Base-by-base conservation (phyloP, 2,797 vertebrate genomes). In the Zonotrichia albicollis region DNA sequence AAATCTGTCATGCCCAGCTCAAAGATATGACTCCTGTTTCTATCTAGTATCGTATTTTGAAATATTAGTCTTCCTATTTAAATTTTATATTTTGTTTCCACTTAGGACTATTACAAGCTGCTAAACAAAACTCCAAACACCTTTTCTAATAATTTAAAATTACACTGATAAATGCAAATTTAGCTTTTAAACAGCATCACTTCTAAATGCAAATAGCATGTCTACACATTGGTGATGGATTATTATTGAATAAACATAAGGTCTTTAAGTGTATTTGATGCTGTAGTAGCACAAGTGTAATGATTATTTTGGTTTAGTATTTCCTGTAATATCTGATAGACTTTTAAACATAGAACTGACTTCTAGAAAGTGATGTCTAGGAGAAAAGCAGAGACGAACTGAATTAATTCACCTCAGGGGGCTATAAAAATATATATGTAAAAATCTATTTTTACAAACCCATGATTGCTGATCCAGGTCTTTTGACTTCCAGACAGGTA, bases 161-260 rank as follows among this genome's bases (percentile, higher is more conserved):
- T 70, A 87, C 42, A 66, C 53, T 43, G 88, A 90, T 94, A 89
- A 89, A 86, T 94, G 84, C 92, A 96, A 80, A 96, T 95, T 84
- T 74, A 55, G 48, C 72, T 90, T 86, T 92, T 84, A 80, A 61
- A 67, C 66, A 73, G 42, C 48, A 50, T 80, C 67, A 62, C 66
- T 60, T n/a, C 82, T 87, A 93, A 93, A 92, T 91, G 79, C 84
- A 71, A 95, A 77, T 89, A 74, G 57, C 38, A 22, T 46, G 45
- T 79, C 84, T 95, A 23, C 76, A 54, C 60, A 46, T 26, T 64
- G 66, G 32, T 91, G 85, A 90, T 90, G 66, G 80, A 84, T 88
- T 93, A 84, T 90, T 93, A 74, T 55, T 94, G 91, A 81, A 91
- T 96, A 96, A 96, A 95, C 76, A 88, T 87, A 94, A 95, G 58